Evolutionary conservation across 2,888 invertebrate species (phyloP).

Genomic region (Lasioglossum calceatum): DNA sequence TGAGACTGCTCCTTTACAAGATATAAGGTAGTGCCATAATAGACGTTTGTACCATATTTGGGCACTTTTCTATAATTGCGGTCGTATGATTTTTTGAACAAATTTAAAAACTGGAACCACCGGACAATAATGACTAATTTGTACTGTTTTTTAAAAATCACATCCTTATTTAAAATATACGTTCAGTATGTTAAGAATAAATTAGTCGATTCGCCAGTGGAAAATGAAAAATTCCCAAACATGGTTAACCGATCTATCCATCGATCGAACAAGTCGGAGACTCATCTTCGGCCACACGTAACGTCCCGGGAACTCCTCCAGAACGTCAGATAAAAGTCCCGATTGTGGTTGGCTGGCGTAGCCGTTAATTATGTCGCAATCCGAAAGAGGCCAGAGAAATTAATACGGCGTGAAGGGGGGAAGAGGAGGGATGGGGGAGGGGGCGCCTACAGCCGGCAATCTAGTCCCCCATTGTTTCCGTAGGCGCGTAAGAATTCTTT

Average conservation of each 20-base stretch:
- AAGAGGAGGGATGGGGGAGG: not conserved
- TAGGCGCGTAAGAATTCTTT: constrained; percentile 33
- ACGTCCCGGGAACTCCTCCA: constrained; percentile 6
- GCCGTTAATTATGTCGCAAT: constrained; percentile 58
- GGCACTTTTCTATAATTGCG: too few species aligned
- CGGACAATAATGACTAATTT: too few species aligned
- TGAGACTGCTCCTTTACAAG: too few species aligned
- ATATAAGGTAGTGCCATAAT: too few species aligned
- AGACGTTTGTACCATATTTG: too few species aligned
- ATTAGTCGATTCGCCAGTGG: not conserved
- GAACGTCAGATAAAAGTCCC: constrained; percentile 27
- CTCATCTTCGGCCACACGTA: not conserved
- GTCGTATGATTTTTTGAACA: too few species aligned
- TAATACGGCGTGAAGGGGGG: constrained; percentile 43
- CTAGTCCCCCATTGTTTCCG: constrained; percentile 54
- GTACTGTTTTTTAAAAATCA: too few species aligned
- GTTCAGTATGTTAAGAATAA: not conserved
- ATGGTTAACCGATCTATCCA: not conserved
- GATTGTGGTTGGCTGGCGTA: constrained; percentile 18
- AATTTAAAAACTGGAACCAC: too few species aligned
- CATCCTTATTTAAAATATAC: too few species aligned
- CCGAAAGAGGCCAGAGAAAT: constrained; percentile 59
- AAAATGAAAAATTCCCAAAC: not conserved
- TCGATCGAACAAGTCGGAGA: not conserved
- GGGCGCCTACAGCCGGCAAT: constrained; percentile 33